These are phyloP conservation scores for Cheilosia vulpina DNA, from an alignment of 2,888 invertebrate species.

Conservation along the genomic window DNA sequence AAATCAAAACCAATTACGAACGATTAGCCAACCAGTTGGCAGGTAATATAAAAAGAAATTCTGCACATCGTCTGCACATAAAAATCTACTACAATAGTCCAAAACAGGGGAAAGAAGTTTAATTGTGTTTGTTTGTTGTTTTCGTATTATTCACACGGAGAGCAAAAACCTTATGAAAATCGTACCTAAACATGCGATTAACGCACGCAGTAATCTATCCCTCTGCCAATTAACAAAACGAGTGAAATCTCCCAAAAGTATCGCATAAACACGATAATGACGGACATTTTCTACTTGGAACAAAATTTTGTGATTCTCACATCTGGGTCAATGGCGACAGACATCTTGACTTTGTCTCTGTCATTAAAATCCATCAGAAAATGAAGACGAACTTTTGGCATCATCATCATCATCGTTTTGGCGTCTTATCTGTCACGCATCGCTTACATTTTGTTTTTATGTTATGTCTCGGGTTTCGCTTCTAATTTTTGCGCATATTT, in stretches of 20 bases:
- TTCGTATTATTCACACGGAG: slow-evolving; percentile 8
- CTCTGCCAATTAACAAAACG: slow-evolving; percentile 65
- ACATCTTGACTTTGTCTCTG: slow-evolving; percentile 39
- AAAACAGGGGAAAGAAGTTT: slow-evolving; percentile 27
- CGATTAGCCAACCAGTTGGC: slow-evolving; percentile 13
- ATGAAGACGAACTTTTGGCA: slow-evolving; percentile 36
- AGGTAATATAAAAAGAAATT: slow-evolving; percentile 51
- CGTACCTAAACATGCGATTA: slow-evolving; percentile 62
- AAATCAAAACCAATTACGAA: no score
- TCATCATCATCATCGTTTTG: slow-evolving; percentile 30
- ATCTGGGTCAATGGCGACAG: slow-evolving; percentile 66
- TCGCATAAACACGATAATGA: slow-evolving; percentile 36
- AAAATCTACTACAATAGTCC: neutral
- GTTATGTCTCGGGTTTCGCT: slow-evolving; percentile 25
- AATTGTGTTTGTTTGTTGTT: slow-evolving; percentile 1
- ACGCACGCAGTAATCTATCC: slow-evolving; percentile 54
- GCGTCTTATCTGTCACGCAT: slow-evolving; percentile 42
- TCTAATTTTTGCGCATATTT: slow-evolving; percentile 9
- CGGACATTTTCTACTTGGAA: slow-evolving; percentile 46
- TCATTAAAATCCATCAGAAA: slow-evolving; percentile 38
- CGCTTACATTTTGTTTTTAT: slow-evolving; percentile 23
- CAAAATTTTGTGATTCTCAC: slow-evolving; percentile 11
- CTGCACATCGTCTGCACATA: slow-evolving; percentile 14
- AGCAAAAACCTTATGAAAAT: slow-evolving; percentile 59
- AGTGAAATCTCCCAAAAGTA: slow-evolving; percentile 52